These are phyloP conservation scores for Syngnathus rostellatus DNA, from an alignment of 2,797 vertebrate species.

Conservation along the genomic window DNA sequence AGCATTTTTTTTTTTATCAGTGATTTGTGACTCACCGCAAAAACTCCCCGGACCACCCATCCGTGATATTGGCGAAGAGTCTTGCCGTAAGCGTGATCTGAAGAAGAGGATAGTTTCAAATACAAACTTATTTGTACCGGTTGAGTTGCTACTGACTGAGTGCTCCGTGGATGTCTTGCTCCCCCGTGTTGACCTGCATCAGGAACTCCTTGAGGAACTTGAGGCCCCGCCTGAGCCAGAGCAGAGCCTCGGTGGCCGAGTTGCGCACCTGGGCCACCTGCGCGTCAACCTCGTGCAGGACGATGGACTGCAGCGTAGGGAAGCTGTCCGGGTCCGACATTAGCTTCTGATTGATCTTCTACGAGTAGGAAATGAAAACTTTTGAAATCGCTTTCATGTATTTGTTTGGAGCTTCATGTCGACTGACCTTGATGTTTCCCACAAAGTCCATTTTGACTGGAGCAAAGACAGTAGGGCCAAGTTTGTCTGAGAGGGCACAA, in stretches of 20 bases:
- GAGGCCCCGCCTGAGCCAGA: constrained; percentile 93
- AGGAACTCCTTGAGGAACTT: constrained; percentile 97
- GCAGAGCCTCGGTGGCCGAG: constrained; percentile 91
- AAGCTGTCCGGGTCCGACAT: constrained; percentile 81
- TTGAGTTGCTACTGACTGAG: constrained; percentile 77
- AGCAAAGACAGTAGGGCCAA: constrained; percentile 96
- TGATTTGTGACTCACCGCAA: constrained; percentile 75
- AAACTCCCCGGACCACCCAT: constrained; percentile 95
- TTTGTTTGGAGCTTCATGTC: too few relatives aligned
- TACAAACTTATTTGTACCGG: neutral
- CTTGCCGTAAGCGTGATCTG: constrained; percentile 91
- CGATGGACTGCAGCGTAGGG: constrained; percentile 90
- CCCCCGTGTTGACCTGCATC: constrained; percentile 80
- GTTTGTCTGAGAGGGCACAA: constrained; percentile 75
- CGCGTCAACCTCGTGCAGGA: constrained; percentile 80
- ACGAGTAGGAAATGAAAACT: neutral
- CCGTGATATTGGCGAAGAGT: constrained; percentile 91
- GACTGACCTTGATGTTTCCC: constrained; percentile 94
- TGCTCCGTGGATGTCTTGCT: constrained; percentile 86
- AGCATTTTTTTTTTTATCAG: neutral
- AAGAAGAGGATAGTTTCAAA: neutral
- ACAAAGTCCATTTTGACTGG: constrained; percentile 99
- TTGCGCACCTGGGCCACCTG: constrained; percentile 83
- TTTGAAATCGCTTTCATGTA: neutral
- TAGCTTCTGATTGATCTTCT: constrained; percentile 97